Evolutionary conservation across 1,140 invertebrate species (phyloP).

Genomic region (Diploscapter pachys): DNA sequence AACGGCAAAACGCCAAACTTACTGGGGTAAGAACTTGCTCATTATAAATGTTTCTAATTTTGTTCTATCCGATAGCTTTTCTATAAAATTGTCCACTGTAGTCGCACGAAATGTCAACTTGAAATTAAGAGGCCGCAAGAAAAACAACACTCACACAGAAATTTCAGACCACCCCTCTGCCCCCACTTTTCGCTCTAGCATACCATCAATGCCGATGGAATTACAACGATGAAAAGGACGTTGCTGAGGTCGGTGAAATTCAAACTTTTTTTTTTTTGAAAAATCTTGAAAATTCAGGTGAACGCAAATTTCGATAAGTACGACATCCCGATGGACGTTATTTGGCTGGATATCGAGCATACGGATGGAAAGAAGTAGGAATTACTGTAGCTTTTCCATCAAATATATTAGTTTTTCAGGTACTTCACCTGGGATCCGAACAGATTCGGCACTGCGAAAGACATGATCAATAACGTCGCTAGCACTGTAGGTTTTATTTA

Average conservation of each 20-base stretch:
- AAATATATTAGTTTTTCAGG: no score
- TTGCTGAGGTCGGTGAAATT: constrained; percentile 65
- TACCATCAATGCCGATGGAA: constrained; percentile 99
- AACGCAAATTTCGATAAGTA: constrained; percentile 78
- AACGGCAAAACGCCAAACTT: constrained; percentile 79
- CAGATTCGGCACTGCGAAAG: constrained; percentile 80
- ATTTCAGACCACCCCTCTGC: constrained; percentile 69
- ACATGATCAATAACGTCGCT: constrained; percentile 88
- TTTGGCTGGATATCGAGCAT: constrained; percentile 99
- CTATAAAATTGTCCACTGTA: no score
- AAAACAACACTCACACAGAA: no score
- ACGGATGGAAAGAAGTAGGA: constrained; percentile 81
- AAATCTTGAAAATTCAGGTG: not conserved
- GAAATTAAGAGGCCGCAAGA: no score
- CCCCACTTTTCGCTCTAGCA: constrained; percentile 75
- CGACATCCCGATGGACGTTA: constrained; percentile 88
- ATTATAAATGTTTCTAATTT: no score
- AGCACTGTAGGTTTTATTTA: constrained; percentile 63
- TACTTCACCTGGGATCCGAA: constrained; percentile 64
- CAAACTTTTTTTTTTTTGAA: not conserved
- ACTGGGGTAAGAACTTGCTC: constrained; percentile 68
- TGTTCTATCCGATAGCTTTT: no score
- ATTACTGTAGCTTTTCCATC: no score
- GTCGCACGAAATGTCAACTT: no score
- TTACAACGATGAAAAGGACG: constrained; percentile 94